phyloP scores from a whole-genome alignment of 2,888 invertebrate genomes.

The Hypomecis punctinalis region DNA sequence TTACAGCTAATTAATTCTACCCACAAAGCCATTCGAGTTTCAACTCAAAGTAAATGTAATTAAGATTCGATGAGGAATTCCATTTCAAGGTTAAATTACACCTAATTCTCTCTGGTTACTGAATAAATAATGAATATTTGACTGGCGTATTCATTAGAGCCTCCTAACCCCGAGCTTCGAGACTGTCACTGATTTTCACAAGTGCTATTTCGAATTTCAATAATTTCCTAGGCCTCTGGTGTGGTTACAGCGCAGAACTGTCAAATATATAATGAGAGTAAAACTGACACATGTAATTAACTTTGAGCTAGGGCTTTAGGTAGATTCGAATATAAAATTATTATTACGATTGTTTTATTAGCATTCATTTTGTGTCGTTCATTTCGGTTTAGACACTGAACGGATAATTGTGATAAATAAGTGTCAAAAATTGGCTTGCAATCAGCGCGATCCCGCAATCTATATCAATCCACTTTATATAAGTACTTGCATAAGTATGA shows the following conservation, averaged over 20 bases:
- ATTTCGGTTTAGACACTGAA: no score
- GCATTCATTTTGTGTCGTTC: no score
- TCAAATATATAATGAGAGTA: constrained; percentile 1
- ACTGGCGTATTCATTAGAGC: constrained; percentile 27
- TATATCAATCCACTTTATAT: no score
- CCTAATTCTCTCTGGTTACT: constrained; percentile 22
- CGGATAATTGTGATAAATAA: no score
- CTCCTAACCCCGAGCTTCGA: background rate
- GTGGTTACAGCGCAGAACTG: constrained; percentile 10
- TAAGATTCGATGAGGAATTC: constrained; percentile 17
- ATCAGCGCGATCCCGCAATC: no score
- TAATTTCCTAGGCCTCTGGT: constrained; percentile 4
- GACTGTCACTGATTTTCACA: constrained; percentile 9
- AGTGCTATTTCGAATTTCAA: constrained; percentile 15
- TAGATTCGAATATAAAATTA: background rate
- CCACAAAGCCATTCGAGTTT: constrained; percentile 3
- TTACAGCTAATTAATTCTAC: background rate
- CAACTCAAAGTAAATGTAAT: constrained; percentile 9
- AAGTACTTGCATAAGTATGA: no score
- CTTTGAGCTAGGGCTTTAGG: background rate
- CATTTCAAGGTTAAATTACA: constrained; percentile 15
- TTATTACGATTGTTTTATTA: no score
- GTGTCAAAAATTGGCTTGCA: no score
- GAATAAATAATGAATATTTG: constrained; percentile 32
- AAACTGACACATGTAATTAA: background rate